Conservation (phyloP, 2,797 vertebrate species). For the Hybognathus amarus region DNA sequence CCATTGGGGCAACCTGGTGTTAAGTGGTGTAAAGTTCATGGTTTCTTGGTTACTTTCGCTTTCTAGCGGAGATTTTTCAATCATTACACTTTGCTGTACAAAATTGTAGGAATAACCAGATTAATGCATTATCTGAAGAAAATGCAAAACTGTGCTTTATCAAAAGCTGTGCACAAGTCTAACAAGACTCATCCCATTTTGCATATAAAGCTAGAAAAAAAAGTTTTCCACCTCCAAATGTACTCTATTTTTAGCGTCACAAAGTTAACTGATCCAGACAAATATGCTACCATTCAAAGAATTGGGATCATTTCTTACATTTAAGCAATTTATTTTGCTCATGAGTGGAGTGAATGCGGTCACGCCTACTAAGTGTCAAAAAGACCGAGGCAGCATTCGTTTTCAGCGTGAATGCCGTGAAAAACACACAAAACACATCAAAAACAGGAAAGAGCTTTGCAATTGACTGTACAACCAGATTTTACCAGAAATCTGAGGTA, state of each 20-base stretch:
- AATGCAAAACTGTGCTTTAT: neutral
- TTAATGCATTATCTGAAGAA: neutral
- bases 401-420: no score
- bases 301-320: neutral
- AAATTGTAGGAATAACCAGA: neutral
- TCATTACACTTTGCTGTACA: neutral
- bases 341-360: neutral
- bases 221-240: neutral
- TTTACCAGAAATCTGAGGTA: no score
- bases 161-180: neutral
- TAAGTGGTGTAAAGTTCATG: neutral
- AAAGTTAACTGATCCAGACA: neutral
- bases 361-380: no score
- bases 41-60: neutral
- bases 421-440: no score
- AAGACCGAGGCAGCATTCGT: no score
- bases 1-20: neutral
- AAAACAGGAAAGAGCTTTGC: no score
- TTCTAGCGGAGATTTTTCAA: neutral
- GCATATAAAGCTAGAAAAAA: neutral
- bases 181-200: neutral
- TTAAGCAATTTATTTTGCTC: neutral
- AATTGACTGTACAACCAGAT: no score
- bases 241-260: neutral
- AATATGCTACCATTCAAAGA: neutral